A percentile compares a stretch with the other conserved stretches of the same genome.
Evolutionary conservation across 2,113 vertebrate species (phyloP).

Genomic region (Phyllostomus discolor): DNA sequence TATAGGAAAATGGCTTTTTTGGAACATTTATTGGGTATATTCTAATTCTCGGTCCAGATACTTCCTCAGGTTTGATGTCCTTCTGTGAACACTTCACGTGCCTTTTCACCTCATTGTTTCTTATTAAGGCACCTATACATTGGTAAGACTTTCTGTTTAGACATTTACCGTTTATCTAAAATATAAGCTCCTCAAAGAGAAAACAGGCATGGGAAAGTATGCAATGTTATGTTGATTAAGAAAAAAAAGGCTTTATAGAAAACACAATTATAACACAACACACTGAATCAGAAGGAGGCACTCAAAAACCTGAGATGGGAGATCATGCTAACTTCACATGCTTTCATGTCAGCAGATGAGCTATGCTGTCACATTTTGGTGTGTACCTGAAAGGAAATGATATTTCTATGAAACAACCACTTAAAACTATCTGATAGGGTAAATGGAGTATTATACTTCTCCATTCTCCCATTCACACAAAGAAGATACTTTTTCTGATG

Average conservation of each 20-base stretch:
- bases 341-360: neutral
- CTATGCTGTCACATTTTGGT: neutral
- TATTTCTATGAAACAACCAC: neutral
- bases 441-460: neutral
- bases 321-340: neutral
- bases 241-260: neutral
- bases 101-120: neutral
- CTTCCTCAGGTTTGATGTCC: neutral
- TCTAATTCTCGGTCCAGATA: neutral
- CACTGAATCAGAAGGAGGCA: neutral
- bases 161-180: neutral
- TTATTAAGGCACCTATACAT: neutral
- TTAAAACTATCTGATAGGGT: neutral
- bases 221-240: neutral
- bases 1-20: neutral
- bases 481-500: neutral
- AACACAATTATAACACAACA: neutral
- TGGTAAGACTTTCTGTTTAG: neutral
- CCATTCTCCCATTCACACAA: neutral
- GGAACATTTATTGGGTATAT: neutral
- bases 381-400: neutral
- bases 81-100: neutral
- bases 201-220: neutral
- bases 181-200: neutral
- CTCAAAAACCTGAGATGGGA: neutral